Percentiles rank a stretch among this genome's conserved stretches.
Conservation (phyloP, 2,113 vertebrate species). For the Pongo abelii region DNA sequence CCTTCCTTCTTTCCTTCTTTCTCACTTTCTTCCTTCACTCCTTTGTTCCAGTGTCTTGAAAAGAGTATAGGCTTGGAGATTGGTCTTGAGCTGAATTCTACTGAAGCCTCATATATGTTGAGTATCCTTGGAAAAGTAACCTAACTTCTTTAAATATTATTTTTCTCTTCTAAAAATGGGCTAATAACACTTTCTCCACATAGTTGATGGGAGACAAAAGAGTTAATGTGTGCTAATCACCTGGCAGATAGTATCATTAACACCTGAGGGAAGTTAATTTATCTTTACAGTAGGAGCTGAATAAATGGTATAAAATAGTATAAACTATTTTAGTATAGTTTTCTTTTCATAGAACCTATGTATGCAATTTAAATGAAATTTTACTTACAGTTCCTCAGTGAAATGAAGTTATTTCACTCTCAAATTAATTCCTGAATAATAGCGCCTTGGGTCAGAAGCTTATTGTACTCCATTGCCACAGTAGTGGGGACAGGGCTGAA, state of each 20-base stretch:
- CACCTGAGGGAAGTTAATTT: neutral
- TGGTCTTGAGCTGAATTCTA: neutral
- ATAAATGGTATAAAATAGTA: neutral
- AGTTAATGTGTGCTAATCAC: neutral
- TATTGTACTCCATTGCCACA: accelerated
- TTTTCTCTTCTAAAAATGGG: neutral
- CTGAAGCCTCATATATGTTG: neutral
- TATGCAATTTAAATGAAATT: neutral
- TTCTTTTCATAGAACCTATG: neutral
- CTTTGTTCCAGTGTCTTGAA: neutral
- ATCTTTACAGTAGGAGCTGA: neutral
- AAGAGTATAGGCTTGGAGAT: neutral
- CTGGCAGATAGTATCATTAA: neutral
- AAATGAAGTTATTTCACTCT: neutral
- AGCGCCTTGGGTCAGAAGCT: neutral
- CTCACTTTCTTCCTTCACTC: neutral
- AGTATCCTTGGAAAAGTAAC: neutral
- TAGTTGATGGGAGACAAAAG: neutral
- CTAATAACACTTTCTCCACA: neutral
- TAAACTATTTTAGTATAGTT: neutral
- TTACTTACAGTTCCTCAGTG: neutral
- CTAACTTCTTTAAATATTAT: neutral
- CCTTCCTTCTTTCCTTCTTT: too few species aligned
- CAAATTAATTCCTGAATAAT: neutral
- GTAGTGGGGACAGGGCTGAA: neutral